Evolutionary conservation across 2,797 vertebrate species (phyloP), one percentile per base, ranked within the genome.

Genomic region (Picus viridis): DNA sequence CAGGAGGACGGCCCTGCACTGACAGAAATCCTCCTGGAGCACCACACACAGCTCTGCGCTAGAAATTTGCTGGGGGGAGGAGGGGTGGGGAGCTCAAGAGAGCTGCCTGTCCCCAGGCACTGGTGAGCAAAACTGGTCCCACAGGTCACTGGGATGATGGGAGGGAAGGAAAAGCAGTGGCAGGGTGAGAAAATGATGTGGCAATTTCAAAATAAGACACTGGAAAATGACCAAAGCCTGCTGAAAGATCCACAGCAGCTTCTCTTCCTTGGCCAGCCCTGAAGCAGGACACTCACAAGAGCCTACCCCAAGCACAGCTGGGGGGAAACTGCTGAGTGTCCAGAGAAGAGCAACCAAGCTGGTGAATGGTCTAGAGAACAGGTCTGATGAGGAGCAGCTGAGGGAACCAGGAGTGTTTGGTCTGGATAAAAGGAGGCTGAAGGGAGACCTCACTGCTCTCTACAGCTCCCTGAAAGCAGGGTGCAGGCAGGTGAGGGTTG

Each of bases 171-270:
- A 89, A 76, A 18, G 24, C 53, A 54, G 51, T 0, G 2, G 12
- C 8, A 62, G 34, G 34, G 43, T 57, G 64, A 77, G 30, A 83
- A 88, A 91, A 85, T 17, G 45, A 83, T 1, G 2, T 0, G 3
- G 51, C 65, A 65, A 85, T 89, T 92, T 86, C 36, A 65, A 86
- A 94, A 62, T 43, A 77, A 77, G 82, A 57, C 58, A 54, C 4
- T 29, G 54, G 68, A 67, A 82, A 91, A 86, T 54, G 4, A 75
- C 16, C 3, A 7, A 68, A 70, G 15, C 17, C 82, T 86, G 63
- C 78, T 56, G 54, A 90, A 43, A 71, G 68, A 73, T 27, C 43
- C 79, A 63, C 16, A 41, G 56, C 73, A 84, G 74, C 64, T 39
- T 57, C 29, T 47, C 61, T 65, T 83, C 36, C 51, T 81, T 2